Evolutionary conservation across 2,113 vertebrate genomes (phyloP).

Genomic region (Neolamprologus ventralis): DNA sequence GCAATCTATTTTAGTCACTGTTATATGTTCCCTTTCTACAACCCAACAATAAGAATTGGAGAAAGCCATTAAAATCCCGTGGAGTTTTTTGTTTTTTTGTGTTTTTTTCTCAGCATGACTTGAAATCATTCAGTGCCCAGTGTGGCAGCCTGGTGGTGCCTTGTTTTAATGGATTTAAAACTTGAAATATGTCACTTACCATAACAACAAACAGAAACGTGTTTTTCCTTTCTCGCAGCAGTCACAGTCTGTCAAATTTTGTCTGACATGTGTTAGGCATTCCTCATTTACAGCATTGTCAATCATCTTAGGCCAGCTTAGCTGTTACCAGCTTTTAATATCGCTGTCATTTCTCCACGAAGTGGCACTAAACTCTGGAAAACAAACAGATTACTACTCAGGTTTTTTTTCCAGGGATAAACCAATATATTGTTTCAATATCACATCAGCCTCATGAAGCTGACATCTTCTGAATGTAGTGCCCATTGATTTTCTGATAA

Average conservation of each 20-base stretch:
- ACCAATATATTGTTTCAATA: background rate
- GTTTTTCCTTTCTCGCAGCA: background rate
- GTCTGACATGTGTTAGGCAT: background rate
- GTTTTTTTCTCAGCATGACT: background rate
- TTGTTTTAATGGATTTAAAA: background rate
- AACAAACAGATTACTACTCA: background rate
- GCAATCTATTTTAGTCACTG: background rate
- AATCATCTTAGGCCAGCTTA: background rate
- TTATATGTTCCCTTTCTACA: background rate
- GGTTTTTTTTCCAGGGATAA: background rate
- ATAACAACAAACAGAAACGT: background rate
- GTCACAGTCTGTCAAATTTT: background rate
- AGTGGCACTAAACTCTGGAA: background rate
- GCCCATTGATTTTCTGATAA: background rate
- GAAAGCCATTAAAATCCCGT: background rate
- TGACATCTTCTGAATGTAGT: background rate
- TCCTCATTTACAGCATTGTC: background rate
- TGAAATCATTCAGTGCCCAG: background rate
- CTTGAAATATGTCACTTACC: background rate
- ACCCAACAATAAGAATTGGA: background rate
- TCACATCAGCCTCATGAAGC: background rate
- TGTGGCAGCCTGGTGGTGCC: background rate
- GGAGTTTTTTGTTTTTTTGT: accelerated
- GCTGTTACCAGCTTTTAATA: background rate
- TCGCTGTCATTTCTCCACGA: background rate